Evolutionary conservation across 2,888 invertebrate species (phyloP), one percentile per base, ranked within the genome.

Genomic region (Caradrina kadenii): DNA sequence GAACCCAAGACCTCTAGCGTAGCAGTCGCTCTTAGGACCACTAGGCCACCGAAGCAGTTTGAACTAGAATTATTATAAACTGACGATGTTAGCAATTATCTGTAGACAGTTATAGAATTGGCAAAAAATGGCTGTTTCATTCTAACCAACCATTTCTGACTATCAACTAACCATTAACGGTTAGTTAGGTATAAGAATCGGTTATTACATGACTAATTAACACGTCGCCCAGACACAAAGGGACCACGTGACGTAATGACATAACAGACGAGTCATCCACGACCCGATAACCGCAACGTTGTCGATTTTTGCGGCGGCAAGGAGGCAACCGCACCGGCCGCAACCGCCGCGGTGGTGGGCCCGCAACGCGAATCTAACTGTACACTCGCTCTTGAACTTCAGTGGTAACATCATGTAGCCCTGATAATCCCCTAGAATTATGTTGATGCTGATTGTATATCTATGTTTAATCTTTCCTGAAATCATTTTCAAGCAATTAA

Each of bases 241-340:
- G 80, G 69, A 80, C 84, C 86, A 85, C 86, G 86, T 90, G 89
- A 83, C 85, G 74, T 86, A 86, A 88, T 87, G 79, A 84, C 69
- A 77, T 71, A 80, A 74, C 66, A 42, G 76, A 71, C 55, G 80
- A 85, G 84, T 83, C 82, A 86, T 78, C 80, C 61, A 69, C 73
- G 71, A 67, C 78, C 84, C 79, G 73, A 87, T 84, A 87, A 90
- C 90, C 90, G 82, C 91, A 89, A 74, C 67, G 79, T 72, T 84
- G 87, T 82, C 86, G 81, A 89, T 90, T 90, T 90, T 91, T 88
- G 89, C 81, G 82, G 84, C 73, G 69, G 70, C n/a, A 68, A 78
- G 63, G 63, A 72, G 53, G 53, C 58, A 63, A 87, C 78, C 80
- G 74, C 81, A 74, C 13, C 15, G 21, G 60, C 52, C 73, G 35